A percentile compares a stretch with the other conserved stretches of the same genome.
Conservation (phyloP, 2,888 invertebrate genomes). For the Idaea biselata region DNA sequence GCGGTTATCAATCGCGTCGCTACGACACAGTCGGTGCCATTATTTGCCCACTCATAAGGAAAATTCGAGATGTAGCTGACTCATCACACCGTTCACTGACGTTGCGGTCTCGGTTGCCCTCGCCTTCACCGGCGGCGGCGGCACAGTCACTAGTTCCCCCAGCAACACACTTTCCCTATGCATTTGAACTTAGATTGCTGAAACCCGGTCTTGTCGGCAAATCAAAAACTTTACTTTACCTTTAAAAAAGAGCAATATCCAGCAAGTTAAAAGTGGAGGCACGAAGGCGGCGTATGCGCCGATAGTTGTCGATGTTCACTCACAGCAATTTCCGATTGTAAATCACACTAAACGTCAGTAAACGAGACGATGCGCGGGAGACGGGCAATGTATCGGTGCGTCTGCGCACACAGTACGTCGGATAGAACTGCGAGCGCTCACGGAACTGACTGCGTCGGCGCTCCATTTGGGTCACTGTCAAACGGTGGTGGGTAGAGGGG, state of each 20-base stretch:
- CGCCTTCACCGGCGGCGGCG: constrained; percentile 15
- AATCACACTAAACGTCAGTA: constrained; percentile 65
- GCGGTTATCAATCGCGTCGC: constrained; percentile 35
- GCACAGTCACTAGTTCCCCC: constrained; percentile 32
- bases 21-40: constrained; percentile 53
- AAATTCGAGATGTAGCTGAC: constrained; percentile 76
- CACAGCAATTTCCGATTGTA: constrained; percentile 68
- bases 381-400: constrained; percentile 25
- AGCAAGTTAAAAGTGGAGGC: constrained; percentile 34
- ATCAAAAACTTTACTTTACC: constrained; percentile 51
- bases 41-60: constrained; percentile 66
- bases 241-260: constrained; percentile 49
- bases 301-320: constrained; percentile 54
- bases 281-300: constrained; percentile 35
- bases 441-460: constrained; percentile 78
- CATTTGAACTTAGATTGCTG: neutral
- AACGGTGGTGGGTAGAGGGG: constrained; percentile 74
- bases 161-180: constrained; percentile 41
- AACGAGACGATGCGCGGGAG: constrained; percentile 40
- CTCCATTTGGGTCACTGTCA: constrained; percentile 80
- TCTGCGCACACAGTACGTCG: constrained; percentile 44
- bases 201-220: neutral
- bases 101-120: constrained; percentile 31
- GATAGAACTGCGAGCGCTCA: constrained; percentile 59
- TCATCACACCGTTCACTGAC: constrained; percentile 59